Evolutionary conservation across 2,888 invertebrate species (phyloP), one percentile per base, ranked within the genome.

Genomic region (Scaptomyza cyrtandrae): DNA sequence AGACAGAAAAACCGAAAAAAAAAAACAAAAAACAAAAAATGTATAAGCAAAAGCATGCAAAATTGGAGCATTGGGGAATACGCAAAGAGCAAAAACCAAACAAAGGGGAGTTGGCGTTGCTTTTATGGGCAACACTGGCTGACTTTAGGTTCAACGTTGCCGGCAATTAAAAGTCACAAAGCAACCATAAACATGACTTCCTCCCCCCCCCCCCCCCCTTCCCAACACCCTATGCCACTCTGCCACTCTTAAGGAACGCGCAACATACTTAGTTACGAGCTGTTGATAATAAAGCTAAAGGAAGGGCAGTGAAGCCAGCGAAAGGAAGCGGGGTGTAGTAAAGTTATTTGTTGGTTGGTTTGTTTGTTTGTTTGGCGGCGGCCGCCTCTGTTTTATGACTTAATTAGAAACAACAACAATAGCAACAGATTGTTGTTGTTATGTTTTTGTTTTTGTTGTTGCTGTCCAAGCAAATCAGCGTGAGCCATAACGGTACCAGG

Each of bases 141-240:
- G 66, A 62, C 71, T 70, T 76, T 65, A 54, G 70, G 70, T 77
- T 79, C 68, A 81, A 73, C 72, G 62, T 82, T 75, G 76, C 75
- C 41, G 61, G 82, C 82, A 83, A 83, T 83, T 83, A 83, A 82
- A 83, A 83, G 85, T 75, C 82, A 78, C 82, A 85, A 64, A 71
- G 80, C 75, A 79, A 80, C 73, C 82, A 83, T 85, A 85, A 85
- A 85, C 80, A 85, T 70, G 46, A 29, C 29, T 29, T 29, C 29
- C 14, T 14, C 14, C 57, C 48, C 37, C 19, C 2, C 31, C 45
- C 16, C 48, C 19, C 33, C 44, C 29, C 14, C 14, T 9, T 14
- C 29, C 33, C 11, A 24, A 9, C 16, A 19, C 11, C 6, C 24
- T 24, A 24, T 1, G 6, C 43, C 7, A 6, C 24, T 24, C 24